Evolutionary conservation across 2,797 vertebrate genomes (phyloP), one percentile per base, ranked within the genome.

Genomic region (Myotis vivesi): DNA sequence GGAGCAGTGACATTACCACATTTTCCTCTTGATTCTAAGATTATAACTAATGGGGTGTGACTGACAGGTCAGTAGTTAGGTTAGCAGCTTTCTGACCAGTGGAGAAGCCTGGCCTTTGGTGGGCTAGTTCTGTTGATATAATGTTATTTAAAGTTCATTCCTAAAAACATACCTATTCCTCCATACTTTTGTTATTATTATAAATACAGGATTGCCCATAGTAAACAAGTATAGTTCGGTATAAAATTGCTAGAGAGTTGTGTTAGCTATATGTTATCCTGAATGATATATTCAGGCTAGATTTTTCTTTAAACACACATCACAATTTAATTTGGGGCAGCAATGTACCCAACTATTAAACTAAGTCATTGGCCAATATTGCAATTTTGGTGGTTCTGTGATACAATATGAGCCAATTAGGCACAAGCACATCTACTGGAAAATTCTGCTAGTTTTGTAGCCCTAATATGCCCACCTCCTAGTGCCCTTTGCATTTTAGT

Each of bases 91-190:
- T 82, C 69, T 53, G 33, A 38, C 12, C 22, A 10, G 55, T 46
- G 23, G 15, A 36, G 9, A 0, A 36, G 2, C 0, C 2, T 2
- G 13, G 19, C 16, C 2, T 91, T 81, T 59, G 1, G 46, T 36
- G 16, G 9, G 1, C 8, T 68, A 36, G 15, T 87, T 81, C 22
- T 49, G 1, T 20, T 49, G 12, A 55, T 68, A 44, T 20, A n/a
- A 88, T n/a, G 28, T 71, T 80, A 6, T 41, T 89, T 86, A 73
- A 62, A 86, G n/a, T 22, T 41, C 10, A 72, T 38, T 53, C 15
- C 2, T 8, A 38, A 55, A 77, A 85, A 76, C 0, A 41, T 23
- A 30, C 0, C 2, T 44, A 23, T 71, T 23, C 13, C 6, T 73
- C 23, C 36, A 38, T 33, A 1, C 7, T 92, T 66, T 81, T 13